Evolutionary conservation across 2,797 vertebrate genomes (phyloP).

Genomic region (Oryzias sinensis): DNA sequence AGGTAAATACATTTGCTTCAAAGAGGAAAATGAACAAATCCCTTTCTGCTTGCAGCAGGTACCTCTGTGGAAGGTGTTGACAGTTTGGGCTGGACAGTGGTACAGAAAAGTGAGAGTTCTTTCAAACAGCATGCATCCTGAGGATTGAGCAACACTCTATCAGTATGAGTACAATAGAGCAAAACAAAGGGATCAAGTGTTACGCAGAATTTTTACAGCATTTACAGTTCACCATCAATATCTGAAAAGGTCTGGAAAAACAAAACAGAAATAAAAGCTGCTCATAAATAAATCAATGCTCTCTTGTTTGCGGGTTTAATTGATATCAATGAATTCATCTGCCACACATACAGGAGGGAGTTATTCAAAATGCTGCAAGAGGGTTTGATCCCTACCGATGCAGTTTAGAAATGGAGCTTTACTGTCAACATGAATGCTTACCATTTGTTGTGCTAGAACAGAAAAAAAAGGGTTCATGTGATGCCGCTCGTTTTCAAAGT

Average conservation of each 20-base stretch:
- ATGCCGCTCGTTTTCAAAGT: slow-evolving; percentile 5
- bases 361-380: slow-evolving; percentile 25
- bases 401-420: slow-evolving; percentile 9
- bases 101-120: slow-evolving; percentile 9
- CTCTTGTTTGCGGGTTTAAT: slow-evolving; percentile 54
- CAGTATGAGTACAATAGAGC: not conserved
- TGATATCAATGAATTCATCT: slow-evolving; percentile 51
- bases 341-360: slow-evolving; percentile 39
- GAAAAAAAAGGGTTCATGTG: slow-evolving; percentile 19
- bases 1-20: slow-evolving; percentile 7
- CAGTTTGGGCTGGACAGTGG: slow-evolving; percentile 5
- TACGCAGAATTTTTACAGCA: slow-evolving; percentile 11
- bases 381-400: slow-evolving; percentile 19
- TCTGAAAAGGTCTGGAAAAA: slow-evolving; percentile 48
- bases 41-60: slow-evolving; percentile 1
- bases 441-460: slow-evolving; percentile 17
- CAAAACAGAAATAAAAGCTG: slow-evolving; percentile 26
- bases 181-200: not conserved
- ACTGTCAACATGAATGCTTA: slow-evolving; percentile 6
- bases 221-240: slow-evolving; percentile 31
- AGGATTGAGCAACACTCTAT: slow-evolving; percentile 10
- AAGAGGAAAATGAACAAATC: slow-evolving; percentile 10
- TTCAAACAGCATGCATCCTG: slow-evolving; percentile 4
- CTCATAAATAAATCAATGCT: slow-evolving; percentile 47
- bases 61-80: slow-evolving; percentile 4